These are phyloP conservation scores for Upupa epops DNA, from an alignment of 2,113 vertebrate genomes.

Conservation along the genomic window DNA sequence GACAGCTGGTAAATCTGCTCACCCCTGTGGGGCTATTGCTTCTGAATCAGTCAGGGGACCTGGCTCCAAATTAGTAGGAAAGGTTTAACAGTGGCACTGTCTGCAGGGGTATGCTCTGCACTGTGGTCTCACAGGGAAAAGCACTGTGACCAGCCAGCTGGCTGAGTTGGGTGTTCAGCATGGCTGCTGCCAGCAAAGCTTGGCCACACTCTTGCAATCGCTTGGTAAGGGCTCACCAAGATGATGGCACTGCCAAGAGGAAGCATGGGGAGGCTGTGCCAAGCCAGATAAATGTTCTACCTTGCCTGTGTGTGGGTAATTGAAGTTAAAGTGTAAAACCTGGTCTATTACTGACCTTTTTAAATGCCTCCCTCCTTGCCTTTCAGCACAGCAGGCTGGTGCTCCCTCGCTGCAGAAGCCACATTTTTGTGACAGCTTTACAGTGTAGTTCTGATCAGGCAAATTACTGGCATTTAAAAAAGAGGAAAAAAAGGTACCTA, in stretches of 20 bases:
- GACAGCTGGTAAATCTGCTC: not conserved
- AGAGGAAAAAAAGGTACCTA: not conserved
- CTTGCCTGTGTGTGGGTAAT: not conserved
- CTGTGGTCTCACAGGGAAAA: not conserved
- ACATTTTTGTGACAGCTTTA: constrained; percentile 40
- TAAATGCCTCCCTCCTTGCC: constrained; percentile 22
- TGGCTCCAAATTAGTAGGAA: not conserved
- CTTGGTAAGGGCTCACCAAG: not conserved
- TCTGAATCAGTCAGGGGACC: not conserved
- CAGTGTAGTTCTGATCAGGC: not conserved
- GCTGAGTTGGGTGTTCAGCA: rapidly evolving
- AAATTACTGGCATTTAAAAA: not conserved
- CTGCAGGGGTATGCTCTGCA: not conserved
- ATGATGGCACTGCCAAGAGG: not conserved
- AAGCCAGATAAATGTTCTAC: constrained; percentile 4
- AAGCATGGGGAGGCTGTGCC: not conserved
- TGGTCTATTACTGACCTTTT: constrained; percentile 65
- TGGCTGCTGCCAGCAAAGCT: not conserved
- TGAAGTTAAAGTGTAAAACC: constrained; percentile 56
- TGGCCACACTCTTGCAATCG: rapidly evolving
- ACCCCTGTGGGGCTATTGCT: not conserved
- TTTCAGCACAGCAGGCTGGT: constrained; percentile 5
- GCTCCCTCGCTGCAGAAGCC: not conserved
- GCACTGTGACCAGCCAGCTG: rapidly evolving
- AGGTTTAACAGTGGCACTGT: not conserved